phyloP scores from a whole-genome alignment of 2,888 invertebrate genomes.

The Lasioglossum zephyrum region DNA sequence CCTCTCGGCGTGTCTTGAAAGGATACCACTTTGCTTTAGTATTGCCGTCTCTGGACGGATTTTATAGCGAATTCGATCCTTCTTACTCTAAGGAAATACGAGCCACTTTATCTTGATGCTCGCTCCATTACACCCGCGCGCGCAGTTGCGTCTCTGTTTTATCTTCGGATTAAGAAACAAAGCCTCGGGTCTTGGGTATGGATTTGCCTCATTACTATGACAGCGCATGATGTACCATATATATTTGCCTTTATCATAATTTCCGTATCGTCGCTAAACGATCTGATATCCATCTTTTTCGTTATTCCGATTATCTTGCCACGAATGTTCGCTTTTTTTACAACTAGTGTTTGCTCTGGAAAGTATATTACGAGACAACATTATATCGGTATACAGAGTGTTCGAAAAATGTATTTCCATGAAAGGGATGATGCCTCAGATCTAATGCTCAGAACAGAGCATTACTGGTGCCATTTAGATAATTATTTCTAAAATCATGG shows the following conservation, averaged over 20 bases:
- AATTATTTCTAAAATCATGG: not conserved
- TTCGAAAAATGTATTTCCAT: too few relatives aligned
- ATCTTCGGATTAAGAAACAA: slow-evolving; percentile 76
- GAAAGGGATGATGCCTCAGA: too few relatives aligned
- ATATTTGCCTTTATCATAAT: slow-evolving; percentile 55
- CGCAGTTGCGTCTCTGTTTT: slow-evolving; percentile 71
- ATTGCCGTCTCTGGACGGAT: slow-evolving; percentile 59
- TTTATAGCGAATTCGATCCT: slow-evolving; percentile 78
- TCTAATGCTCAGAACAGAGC: too few relatives aligned
- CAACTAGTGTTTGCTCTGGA: not conserved
- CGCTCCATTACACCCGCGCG: slow-evolving; percentile 74
- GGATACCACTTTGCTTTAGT: slow-evolving; percentile 44
- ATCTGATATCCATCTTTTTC: not conserved
- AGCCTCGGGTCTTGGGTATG: slow-evolving; percentile 65
- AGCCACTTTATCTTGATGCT: slow-evolving; percentile 76
- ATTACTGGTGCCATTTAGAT: not conserved
- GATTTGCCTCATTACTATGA: slow-evolving; percentile 72
- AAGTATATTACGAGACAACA: not conserved
- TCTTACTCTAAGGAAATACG: slow-evolving; percentile 73
- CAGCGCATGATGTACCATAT: slow-evolving; percentile 60
- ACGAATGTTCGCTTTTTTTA: not conserved
- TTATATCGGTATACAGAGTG: too few relatives aligned
- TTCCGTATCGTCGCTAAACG: slow-evolving; percentile 17
- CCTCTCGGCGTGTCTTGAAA: slow-evolving; percentile 15
- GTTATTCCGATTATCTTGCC: not conserved